Evolutionary conservation across 2,797 vertebrate species (phyloP).

Genomic region (Lutjanus argentimaculatus): DNA sequence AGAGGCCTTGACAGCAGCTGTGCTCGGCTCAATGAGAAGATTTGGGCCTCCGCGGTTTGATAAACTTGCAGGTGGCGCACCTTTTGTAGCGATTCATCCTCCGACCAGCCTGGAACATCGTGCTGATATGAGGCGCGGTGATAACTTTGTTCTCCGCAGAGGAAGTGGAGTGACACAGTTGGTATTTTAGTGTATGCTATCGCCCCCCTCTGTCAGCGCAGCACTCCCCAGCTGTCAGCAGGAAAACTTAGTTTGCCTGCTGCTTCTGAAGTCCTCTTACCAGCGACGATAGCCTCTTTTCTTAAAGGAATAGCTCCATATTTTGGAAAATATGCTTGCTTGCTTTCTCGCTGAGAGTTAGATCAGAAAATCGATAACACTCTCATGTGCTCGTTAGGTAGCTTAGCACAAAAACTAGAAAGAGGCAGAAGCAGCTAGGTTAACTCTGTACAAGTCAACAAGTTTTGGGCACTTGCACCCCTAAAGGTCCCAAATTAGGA

Average conservation of each 20-base stretch:
- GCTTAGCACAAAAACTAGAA: too few species aligned
- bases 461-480: neutral
- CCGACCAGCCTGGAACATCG: conserved; percentile 43
- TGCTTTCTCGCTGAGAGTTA: neutral
- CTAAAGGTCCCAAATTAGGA: neutral
- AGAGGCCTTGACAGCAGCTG: conserved; percentile 72
- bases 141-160: conserved; percentile 61
- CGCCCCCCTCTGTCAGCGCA: conserved; percentile 61
- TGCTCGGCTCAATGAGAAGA: conserved; percentile 45
- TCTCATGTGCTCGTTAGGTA: neutral
- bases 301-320: neutral
- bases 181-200: conserved; percentile 60
- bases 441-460: neutral
- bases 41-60: conserved; percentile 61
- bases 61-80: conserved; percentile 75
- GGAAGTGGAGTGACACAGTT: conserved; percentile 65
- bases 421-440: too few species aligned
- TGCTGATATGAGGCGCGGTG: conserved; percentile 40
- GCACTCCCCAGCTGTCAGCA: conserved; percentile 64
- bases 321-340: neutral
- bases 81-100: conserved; percentile 48
- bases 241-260: conserved; percentile 39
- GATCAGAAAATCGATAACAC: neutral
- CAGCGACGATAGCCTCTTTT: neutral
- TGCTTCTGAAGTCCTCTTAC: conserved; percentile 26